Evolutionary conservation across 2,888 invertebrate species (phyloP).

Genomic region (Atrina japonica): DNA sequence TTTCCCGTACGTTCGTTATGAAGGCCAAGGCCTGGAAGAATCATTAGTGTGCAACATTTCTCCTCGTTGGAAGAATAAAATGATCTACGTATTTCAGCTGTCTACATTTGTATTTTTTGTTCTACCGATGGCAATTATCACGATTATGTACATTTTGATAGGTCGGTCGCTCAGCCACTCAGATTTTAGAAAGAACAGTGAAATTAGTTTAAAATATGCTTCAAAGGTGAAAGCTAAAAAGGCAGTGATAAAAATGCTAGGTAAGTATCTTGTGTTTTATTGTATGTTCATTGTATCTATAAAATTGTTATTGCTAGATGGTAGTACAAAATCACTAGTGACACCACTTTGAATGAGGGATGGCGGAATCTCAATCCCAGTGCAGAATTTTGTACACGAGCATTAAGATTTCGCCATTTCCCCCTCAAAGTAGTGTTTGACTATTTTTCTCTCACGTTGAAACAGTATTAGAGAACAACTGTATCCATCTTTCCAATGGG

Average conservation of each 20-base stretch:
- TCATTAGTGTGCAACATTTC: constrained; percentile 74
- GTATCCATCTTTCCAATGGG: no score
- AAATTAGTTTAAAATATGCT: constrained; percentile 16
- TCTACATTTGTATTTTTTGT: constrained; percentile 92
- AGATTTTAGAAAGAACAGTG: constrained; percentile 25
- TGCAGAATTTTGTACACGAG: no score
- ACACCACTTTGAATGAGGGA: no score
- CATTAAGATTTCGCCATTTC: no score
- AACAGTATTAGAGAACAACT: no score
- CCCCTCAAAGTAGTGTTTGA: no score
- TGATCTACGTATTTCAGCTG: constrained; percentile 85
- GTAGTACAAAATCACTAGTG: no score
- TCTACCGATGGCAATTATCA: constrained; percentile 87
- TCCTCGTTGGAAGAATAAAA: constrained; percentile 55
- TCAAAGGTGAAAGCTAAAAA: constrained; percentile 52
- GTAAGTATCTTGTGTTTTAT: constrained; percentile 60
- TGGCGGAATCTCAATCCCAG: no score
- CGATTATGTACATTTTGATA: constrained; percentile 85
- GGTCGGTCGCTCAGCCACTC: constrained; percentile 64
- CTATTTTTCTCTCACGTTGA: no score
- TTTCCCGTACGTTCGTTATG: constrained; percentile 39
- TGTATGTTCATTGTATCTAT: no score
- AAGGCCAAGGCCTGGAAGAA: constrained; percentile 47
- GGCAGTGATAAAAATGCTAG: constrained; percentile 73
- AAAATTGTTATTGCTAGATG: no score